Conservation (phyloP, 2,888 invertebrate species). For the Meiosimyza platycephala region DNA sequence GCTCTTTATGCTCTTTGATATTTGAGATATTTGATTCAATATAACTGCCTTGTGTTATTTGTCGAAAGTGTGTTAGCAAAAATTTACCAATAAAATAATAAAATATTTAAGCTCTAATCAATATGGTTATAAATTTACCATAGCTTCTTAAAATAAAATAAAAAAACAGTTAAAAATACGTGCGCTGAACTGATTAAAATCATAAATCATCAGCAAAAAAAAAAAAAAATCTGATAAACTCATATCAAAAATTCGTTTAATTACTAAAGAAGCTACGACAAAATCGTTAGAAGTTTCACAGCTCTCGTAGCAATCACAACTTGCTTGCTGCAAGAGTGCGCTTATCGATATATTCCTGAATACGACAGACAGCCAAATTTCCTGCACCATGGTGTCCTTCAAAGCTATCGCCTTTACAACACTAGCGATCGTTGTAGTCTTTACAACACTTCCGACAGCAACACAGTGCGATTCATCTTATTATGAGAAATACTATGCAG, state of each 20-base stretch:
- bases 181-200: too few species aligned
- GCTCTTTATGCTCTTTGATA: too few species aligned
- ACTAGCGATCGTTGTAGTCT: conserved; percentile 48
- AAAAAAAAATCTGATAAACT: not conserved
- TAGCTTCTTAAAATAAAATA: too few species aligned
- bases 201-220: too few species aligned
- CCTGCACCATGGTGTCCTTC: conserved; percentile 40
- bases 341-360: not conserved
- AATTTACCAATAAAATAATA: too few species aligned
- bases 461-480: conserved; percentile 59
- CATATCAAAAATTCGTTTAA: not conserved
- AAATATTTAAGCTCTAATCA: too few species aligned
- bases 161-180: too few species aligned
- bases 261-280: not conserved
- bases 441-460: conserved; percentile 54
- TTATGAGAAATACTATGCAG: conserved; percentile 62
- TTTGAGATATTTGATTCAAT: too few species aligned
- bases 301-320: not conserved
- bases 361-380: not conserved
- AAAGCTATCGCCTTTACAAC: conserved; percentile 37
- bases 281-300: not conserved
- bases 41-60: too few species aligned
- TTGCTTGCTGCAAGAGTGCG: not conserved
- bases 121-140: too few species aligned
- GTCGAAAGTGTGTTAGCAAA: too few species aligned